Evolutionary conservation across 2,888 invertebrate species (phyloP), one percentile per base, ranked within the genome.

Genomic region (Lepidonotus clava): DNA sequence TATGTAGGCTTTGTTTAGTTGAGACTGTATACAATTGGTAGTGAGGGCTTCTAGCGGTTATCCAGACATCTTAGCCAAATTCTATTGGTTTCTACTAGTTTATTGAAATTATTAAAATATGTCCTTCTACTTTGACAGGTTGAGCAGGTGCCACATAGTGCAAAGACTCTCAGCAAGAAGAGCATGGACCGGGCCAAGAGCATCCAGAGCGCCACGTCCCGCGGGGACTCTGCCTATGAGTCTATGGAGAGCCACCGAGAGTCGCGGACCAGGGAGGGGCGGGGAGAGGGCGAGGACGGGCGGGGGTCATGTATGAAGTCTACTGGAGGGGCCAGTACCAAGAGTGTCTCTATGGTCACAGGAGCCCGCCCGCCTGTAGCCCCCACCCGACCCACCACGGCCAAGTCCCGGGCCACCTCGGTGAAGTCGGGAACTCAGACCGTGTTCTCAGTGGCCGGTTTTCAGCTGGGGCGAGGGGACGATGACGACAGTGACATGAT

Each of bases 81-180:
- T n/a, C n/a, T n/a, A n/a, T n/a, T n/a, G n/a, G n/a, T n/a, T n/a
- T n/a, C n/a, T n/a, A n/a, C n/a, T n/a, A n/a, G n/a, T n/a, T n/a
- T n/a, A n/a, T n/a, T n/a, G n/a, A n/a, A n/a, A n/a, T n/a, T n/a
- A n/a, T n/a, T n/a, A n/a, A n/a, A n/a, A n/a, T n/a, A n/a, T n/a
- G n/a, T n/a, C n/a, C 6, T 76, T n/a, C n/a, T n/a, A n/a, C n/a
- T n/a, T n/a, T n/a, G n/a, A n/a, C n/a, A n/a, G 53, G 91, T 91
- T 36, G 86, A 87, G 34, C 92, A 92, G 88, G 89, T 92, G 5
- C 90, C 92, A 6, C 93, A 93, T 89, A 93, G 93, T 89, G 92
- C 93, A 28, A 93, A 91, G 85, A 90, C 90, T 40, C 89, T 93
- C 66, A 92, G 92, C 83, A 89, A 89, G n/a, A 90, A 88, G 83